Conservation (phyloP, 2,797 vertebrate species). For the Xenops minutus region DNA sequence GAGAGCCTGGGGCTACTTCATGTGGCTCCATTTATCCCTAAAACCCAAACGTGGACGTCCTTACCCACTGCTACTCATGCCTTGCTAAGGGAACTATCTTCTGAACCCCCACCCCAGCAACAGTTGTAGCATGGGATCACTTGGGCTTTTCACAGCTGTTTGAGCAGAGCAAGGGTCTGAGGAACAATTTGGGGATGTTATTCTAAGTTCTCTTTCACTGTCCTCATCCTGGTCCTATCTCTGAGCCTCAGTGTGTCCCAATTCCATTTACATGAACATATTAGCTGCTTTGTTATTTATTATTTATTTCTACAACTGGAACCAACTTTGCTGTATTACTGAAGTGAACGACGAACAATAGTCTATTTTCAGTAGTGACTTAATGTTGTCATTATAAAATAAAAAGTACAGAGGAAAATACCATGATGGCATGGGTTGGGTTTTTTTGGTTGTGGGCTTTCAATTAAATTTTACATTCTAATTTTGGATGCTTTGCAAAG, state of each 20-base stretch:
- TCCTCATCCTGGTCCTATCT: slow-evolving; percentile 20
- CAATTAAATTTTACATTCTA: background rate
- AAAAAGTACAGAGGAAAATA: slow-evolving; percentile 26
- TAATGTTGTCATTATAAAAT: slow-evolving; percentile 37
- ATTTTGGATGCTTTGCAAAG: background rate
- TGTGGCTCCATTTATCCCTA: background rate
- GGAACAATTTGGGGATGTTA: background rate
- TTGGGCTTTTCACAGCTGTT: background rate
- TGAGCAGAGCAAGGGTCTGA: background rate
- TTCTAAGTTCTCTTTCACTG: background rate
- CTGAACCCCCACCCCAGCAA: background rate
- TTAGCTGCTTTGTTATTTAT: slow-evolving; percentile 63
- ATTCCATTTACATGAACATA: background rate
- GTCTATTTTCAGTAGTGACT: background rate
- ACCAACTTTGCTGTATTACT: slow-evolving; percentile 29
- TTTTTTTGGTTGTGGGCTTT: background rate
- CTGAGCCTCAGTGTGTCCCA: background rate
- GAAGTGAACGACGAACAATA: background rate
- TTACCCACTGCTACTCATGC: background rate
- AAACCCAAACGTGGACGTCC: background rate
- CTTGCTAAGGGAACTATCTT: background rate
- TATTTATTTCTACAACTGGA: slow-evolving; percentile 74
- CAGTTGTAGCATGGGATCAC: background rate
- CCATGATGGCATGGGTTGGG: background rate
- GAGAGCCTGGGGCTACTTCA: background rate